Conservation (phyloP, 1,140 invertebrate species). For the Drosophila sproati region DNA sequence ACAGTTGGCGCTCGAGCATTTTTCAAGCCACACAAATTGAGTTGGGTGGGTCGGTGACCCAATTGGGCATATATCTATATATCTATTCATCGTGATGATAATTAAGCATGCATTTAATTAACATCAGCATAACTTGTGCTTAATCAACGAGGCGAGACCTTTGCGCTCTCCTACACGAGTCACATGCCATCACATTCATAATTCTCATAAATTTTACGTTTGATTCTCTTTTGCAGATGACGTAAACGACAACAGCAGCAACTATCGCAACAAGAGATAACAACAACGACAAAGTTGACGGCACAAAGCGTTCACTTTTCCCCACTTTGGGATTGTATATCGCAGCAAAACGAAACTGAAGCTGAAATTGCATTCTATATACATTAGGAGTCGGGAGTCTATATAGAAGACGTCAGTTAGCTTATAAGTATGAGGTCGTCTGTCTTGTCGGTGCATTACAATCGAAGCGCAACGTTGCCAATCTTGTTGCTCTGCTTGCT, state of each 20-base stretch:
- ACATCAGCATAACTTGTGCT: slow-evolving; percentile 53
- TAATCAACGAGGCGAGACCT: slow-evolving; percentile 52
- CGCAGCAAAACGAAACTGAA: slow-evolving; percentile 45
- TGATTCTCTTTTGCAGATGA: slow-evolving; percentile 63
- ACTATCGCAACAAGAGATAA: slow-evolving; percentile 3
- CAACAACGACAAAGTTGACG: slow-evolving; percentile 16
- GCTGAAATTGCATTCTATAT: slow-evolving; percentile 56
- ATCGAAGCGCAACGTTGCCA: slow-evolving; percentile 41
- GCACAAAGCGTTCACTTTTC: slow-evolving; percentile 30
- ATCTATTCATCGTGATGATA: slow-evolving; percentile 32
- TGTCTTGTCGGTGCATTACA: slow-evolving; percentile 41
- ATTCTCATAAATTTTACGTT: slow-evolving; percentile 53
- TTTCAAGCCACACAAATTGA: slow-evolving; percentile 41
- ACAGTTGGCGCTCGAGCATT: slow-evolving; percentile 43
- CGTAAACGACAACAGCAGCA: slow-evolving; percentile 56
- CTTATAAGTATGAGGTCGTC: slow-evolving; percentile 49
- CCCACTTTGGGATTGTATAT: slow-evolving; percentile 26
- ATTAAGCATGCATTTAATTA: slow-evolving; percentile 62
- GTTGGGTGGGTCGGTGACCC: slow-evolving; percentile 64
- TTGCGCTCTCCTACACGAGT: slow-evolving; percentile 17
- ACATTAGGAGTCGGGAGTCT: slow-evolving; percentile 5
- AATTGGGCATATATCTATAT: slow-evolving; percentile 15
- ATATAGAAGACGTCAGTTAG: slow-evolving; percentile 16
- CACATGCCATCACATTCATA: slow-evolving; percentile 21
- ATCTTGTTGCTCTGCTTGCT: slow-evolving; percentile 47